Evolutionary conservation across 2,888 invertebrate species (phyloP).

Genomic region (Anthrax anthrax): DNA sequence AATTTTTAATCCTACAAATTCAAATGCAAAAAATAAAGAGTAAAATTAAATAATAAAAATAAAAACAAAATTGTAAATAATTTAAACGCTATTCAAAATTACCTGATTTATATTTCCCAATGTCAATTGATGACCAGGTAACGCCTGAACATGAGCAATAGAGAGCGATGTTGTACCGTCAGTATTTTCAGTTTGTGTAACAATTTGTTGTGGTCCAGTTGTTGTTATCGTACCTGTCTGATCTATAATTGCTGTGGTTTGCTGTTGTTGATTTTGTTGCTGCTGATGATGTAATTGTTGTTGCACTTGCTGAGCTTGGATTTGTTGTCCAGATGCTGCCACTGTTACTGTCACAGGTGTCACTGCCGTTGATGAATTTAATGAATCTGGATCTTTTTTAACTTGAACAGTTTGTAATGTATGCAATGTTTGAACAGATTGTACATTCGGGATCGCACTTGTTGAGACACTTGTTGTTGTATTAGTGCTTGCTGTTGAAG

Average conservation of each 20-base stretch:
- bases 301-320: constrained; percentile 10
- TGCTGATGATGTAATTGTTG: constrained; percentile 15
- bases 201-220: constrained; percentile 23
- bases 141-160: constrained; percentile 34
- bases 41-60: not conserved
- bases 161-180: constrained; percentile 33
- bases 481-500: constrained; percentile 9
- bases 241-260: constrained; percentile 25
- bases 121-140: constrained; percentile 33
- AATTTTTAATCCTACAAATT: too few species aligned
- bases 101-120: constrained; percentile 36
- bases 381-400: constrained; percentile 34
- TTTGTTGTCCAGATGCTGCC: constrained; percentile 5
- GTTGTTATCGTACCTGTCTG: constrained; percentile 28
- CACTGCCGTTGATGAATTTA: constrained; percentile 10
- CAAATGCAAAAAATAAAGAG: not conserved
- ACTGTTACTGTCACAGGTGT: constrained; percentile 17
- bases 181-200: constrained; percentile 33
- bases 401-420: constrained; percentile 32
- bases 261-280: constrained; percentile 18
- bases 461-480: constrained; percentile 8
- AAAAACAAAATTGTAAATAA: not conserved
- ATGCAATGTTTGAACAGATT: constrained; percentile 31
- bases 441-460: constrained; percentile 27
- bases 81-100: constrained; percentile 27